A percentile compares a stretch with the other conserved stretches of the same genome.
Evolutionary conservation across 2,113 vertebrate genomes (phyloP).

Genomic region (Protobothrops flavoviridis): DNA sequence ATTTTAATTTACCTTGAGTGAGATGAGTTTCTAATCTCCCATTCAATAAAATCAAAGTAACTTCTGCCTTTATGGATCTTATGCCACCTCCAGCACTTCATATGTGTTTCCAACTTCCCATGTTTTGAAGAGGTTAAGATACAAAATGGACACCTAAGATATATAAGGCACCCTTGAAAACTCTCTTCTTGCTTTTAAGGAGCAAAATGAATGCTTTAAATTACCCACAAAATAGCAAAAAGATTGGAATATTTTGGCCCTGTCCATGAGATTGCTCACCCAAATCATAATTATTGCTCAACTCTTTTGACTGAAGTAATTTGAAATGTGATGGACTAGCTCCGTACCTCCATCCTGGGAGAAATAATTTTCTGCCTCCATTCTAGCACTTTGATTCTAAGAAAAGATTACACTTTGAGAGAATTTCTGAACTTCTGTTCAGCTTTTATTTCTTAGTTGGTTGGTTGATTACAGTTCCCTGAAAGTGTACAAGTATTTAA

Average conservation of each 20-base stretch:
- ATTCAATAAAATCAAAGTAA: neutral
- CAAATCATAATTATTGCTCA: neutral
- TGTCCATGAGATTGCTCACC: neutral
- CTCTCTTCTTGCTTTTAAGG: neutral
- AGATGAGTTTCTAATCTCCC: neutral
- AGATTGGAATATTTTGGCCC: neutral
- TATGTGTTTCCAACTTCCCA: neutral
- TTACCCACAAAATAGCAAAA: neutral
- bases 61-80: neutral
- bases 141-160: neutral
- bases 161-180: neutral
- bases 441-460: neutral
- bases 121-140: neutral
- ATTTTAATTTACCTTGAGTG: neutral
- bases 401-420: neutral
- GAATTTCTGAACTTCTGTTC: neutral
- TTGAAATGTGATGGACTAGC: neutral
- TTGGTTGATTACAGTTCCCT: neutral
- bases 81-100: neutral
- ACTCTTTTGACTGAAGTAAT: neutral
- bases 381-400: neutral
- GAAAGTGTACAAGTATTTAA: neutral
- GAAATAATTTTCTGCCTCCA: neutral
- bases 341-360: neutral
- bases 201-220: neutral